Conservation (phyloP, 1,140 invertebrate genomes). For the Penaeus vannamei region DNA sequence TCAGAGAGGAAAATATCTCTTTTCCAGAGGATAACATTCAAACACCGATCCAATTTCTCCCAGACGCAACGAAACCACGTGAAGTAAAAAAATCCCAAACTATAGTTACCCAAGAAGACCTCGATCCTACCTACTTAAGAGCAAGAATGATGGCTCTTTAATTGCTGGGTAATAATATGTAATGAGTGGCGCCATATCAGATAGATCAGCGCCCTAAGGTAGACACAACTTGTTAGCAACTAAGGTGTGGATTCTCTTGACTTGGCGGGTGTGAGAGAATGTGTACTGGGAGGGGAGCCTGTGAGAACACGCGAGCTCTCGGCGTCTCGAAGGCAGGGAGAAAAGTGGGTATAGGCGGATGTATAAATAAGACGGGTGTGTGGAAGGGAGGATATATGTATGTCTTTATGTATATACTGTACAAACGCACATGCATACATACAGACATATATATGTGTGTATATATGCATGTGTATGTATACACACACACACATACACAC, state of each 20-base stretch:
- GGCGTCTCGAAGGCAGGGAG: too few relatives aligned
- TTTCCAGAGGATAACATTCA: neutral
- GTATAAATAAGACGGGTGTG: neutral
- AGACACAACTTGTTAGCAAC: constrained; percentile 32
- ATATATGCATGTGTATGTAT: neutral
- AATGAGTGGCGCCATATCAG: constrained; percentile 34
- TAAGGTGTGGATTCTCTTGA: constrained; percentile 31
- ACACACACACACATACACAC: too few relatives aligned
- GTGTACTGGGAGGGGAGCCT: neutral
- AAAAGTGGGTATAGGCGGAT: too few relatives aligned
- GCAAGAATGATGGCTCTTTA: constrained; percentile 49
- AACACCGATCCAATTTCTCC: neutral
- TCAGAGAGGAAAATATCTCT: neutral
- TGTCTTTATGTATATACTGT: neutral
- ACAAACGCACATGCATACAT: neutral
- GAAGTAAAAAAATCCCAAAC: neutral
- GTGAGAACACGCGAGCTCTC: neutral
- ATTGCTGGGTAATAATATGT: constrained; percentile 52
- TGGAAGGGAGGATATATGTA: neutral
- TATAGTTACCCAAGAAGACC: neutral
- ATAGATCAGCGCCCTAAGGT: constrained; percentile 4
- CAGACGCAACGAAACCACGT: neutral
- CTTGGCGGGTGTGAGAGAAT: neutral
- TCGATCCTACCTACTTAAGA: constrained; percentile 41
- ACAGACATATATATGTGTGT: neutral